Evolutionary conservation across 2,113 vertebrate species (phyloP), one percentile per base, ranked within the genome.

Genomic region (Peucedramus taeniatus): DNA sequence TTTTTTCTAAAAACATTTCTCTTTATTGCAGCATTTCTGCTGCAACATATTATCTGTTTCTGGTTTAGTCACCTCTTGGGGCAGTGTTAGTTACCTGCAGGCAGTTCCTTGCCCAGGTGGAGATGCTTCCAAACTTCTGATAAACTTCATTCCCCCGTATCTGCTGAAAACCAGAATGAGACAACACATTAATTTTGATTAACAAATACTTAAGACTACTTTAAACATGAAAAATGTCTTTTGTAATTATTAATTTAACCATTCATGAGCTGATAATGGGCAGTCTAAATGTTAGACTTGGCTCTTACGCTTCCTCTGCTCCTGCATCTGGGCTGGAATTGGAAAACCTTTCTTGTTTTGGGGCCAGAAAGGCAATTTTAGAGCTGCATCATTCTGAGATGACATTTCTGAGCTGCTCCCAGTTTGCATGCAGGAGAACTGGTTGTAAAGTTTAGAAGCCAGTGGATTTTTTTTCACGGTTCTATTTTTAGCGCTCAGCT

Each of bases 281-380:
- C 19, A 63, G 30, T 17, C 26, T 65, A 47, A 69, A 21, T 15
- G 20, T 6, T 28, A 3, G 40, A 2, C 24, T 60, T 79, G 22
- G 10, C 40, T 49, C 9, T 53, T 24, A 0, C 2, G 1, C 49
- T 42, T 71, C 56, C 15, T 75, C 53, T 28, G 0, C 0, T 33
- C 4, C 39, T 40, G 20, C 0, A 0, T 53, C 4, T 27, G 71
- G 31, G 56, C 47, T 70, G 65, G 21, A 61, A 15, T 31, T 45
- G 42, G n/a, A 59, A 17, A 59, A 2, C 8, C 7, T 47, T 39
- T 3, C 0, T 59, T 22, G 10, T 30, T 84, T 20, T 24, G 50
- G 13, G 39, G 26, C 2, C 4, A 7, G 15, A 21, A 39, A 64
- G 57, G 30, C n/a, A 13, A 39, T 35, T 45, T 56, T 28, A 8